Evolutionary conservation across 2,888 invertebrate genomes (phyloP), one percentile per base, ranked within the genome.

Genomic region (Callyntrura sp.): DNA sequence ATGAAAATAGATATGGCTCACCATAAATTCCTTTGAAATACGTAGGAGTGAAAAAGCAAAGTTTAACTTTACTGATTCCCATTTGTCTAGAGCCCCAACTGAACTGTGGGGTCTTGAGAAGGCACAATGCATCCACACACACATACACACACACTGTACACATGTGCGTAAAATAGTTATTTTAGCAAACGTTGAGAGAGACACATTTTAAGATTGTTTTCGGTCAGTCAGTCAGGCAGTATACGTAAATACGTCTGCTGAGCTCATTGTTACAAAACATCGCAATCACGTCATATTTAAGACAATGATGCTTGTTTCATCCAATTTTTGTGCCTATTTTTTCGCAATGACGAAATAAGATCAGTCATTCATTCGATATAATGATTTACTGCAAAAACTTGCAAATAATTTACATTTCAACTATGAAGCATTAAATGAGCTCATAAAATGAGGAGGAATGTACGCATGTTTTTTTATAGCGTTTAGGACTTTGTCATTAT

Each of bases 211-310:
- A 28, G 9, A 20, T 11, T 55, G 57, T 57, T 79, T 79, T 79
- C 43, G 57, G 79, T 28, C 25, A 57, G 35, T 35, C 14, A n/a
- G 17, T 43, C 25, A n/a, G 17, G 9, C 25, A 35, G 51, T 25
- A 25, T 35, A 14, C 48, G 4, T 51, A 48, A 76, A 23, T 17
- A 17, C 6, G 62, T 35, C 0, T 62, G 28, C 9, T 70, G 28
- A 23, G 35, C 73, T 28, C 57, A 73, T 84, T 85, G 85, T 85
- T 85, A 85, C 85, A 85, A 85, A 85, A 85, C 73, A 85, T n/a
- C 73, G 48, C 43, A 60, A 43, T 48, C 85, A 60, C 20, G 79
- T 57, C 55, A 78, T 68, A 65, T 76, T 76, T 48, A 57, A 79
- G 51, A 76, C 85, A 85, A 73, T 23, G 45, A 73, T 17, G 17